phyloP scores from a whole-genome alignment of 92 coral and sea anemone genomes.

The Palythoa grandiflora region DNA sequence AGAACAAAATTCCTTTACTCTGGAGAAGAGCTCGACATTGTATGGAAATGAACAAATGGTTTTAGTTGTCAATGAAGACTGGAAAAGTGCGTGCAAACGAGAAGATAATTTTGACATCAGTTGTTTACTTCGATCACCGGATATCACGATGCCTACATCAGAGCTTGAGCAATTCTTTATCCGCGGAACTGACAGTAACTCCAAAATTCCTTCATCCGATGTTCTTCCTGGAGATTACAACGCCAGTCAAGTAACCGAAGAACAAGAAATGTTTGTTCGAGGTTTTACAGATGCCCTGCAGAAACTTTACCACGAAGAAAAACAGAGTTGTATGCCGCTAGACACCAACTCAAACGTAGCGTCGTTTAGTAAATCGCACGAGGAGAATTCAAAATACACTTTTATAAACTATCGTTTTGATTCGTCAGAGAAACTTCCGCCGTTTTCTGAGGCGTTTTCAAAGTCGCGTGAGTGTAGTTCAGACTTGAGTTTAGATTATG shows the following conservation, averaged over 20 bases:
- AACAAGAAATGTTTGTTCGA: conserved; percentile 85
- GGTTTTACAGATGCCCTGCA: conserved; percentile 90
- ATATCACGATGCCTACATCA: conserved; percentile 81
- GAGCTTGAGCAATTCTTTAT: conserved; percentile 82
- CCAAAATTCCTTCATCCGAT: conserved; percentile 17
- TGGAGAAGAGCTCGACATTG: conserved; percentile 58
- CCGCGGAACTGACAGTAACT: conserved; percentile 59
- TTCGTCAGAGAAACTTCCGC: conserved; percentile 77
- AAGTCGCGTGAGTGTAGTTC: neutral
- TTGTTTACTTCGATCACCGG: conserved; percentile 81
- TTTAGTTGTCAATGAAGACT: conserved; percentile 56
- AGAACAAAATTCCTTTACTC: conserved; percentile 67
- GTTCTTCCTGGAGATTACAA: conserved; percentile 32
- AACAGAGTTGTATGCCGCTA: conserved; percentile 44
- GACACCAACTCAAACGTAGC: conserved; percentile 42
- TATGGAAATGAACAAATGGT: conserved; percentile 57
- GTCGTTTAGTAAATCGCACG: conserved; percentile 23
- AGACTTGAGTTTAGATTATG: neutral
- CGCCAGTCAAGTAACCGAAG: conserved; percentile 69
- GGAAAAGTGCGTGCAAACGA: conserved; percentile 53
- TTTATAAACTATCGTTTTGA: conserved; percentile 86
- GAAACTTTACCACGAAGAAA: conserved; percentile 74
- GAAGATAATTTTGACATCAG: conserved; percentile 73
- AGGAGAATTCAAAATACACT: conserved; percentile 72
- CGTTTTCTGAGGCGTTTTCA: conserved; percentile 84